These are phyloP conservation scores for Meiosimyza platycephala DNA, from an alignment of 2,888 invertebrate genomes.

Conservation along the genomic window DNA sequence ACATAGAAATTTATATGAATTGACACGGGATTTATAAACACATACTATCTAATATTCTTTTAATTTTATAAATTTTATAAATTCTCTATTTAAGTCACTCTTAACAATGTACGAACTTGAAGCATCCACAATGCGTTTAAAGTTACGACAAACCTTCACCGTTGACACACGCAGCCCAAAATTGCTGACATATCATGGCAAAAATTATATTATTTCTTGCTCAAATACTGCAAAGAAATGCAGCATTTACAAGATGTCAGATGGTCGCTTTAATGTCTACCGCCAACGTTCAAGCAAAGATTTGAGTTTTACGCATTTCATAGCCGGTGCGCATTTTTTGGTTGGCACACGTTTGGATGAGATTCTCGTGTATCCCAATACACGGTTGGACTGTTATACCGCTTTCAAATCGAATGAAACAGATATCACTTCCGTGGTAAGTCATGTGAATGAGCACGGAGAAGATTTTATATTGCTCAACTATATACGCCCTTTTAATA, in stretches of 20 bases:
- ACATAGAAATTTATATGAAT: too few relatives aligned
- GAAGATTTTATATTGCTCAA: constrained; percentile 54
- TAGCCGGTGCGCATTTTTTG: constrained; percentile 52
- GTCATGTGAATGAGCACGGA: constrained; percentile 50
- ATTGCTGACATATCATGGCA: constrained; percentile 52
- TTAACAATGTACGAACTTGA: constrained; percentile 54
- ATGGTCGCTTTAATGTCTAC: constrained; percentile 56
- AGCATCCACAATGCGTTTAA: constrained; percentile 46
- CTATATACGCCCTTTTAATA: constrained; percentile 45
- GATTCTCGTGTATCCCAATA: constrained; percentile 55
- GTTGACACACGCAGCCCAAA: constrained; percentile 51
- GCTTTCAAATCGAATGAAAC: constrained; percentile 51
- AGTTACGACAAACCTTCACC: constrained; percentile 53
- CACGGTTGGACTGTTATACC: constrained; percentile 59
- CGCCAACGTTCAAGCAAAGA: constrained; percentile 51
- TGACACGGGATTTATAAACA: too few relatives aligned
- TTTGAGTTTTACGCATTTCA: constrained; percentile 53
- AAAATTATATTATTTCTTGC: constrained; percentile 58
- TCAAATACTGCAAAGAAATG: constrained; percentile 46
- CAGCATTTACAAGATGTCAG: constrained; percentile 55
- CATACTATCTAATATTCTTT: not conserved
- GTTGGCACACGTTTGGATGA: constrained; percentile 52
- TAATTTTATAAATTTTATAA: not conserved
- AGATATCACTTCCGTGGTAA: constrained; percentile 50
- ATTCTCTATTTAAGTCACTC: constrained; percentile 49